Evolutionary conservation across 2,113 vertebrate genomes (phyloP), one percentile per base, ranked within the genome.

Genomic region (Actenoides lindsayi): DNA sequence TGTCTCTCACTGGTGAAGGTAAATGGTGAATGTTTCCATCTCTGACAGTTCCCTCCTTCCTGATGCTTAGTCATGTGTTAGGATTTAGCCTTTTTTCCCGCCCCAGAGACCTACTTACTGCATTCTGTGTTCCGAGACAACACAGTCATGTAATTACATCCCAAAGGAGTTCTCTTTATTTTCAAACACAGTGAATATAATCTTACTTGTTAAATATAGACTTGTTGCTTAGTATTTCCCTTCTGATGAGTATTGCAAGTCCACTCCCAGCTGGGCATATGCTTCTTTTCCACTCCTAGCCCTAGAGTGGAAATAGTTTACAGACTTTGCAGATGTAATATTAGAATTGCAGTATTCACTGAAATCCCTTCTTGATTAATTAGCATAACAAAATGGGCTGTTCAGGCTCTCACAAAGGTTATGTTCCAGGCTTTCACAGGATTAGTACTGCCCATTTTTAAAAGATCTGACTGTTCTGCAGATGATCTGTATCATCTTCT

Each of bases 61-160:
- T 81, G 57, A 44, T 96, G 44, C 69, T 78, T 57, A 73, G n/a
- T 87, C 77, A 35, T 30, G 31, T 54, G 73, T 91, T 93, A 31
- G 1, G 1, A 68, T 71, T 95, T 87, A 25, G 51, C 62, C 44
- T 68, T 70, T 62, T 41, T 46, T 18, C 7, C 2, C 21, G 16
- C 8, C 41, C 59, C 19, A 30, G 31, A 94, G 77, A 93, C 39
- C 46, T 71, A 37, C 71, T 82, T 79, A 94, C 71, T 73, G 46
- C 51, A 39, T 56, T 85, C 62, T 37, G 56, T 51, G 73, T 93
- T 89, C 83, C 42, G 87, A 68, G 60, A 68, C 76, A 94, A 62
- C 75, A 41, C 20, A 90, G 74, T 93, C 86, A 74, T 37, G n/a
- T 95, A 89, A 97, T 96, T 96, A 87, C 18, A 94, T 84, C 70